Evolutionary conservation across 2,113 vertebrate genomes (phyloP).

Genomic region (Cyprinus carpio): DNA sequence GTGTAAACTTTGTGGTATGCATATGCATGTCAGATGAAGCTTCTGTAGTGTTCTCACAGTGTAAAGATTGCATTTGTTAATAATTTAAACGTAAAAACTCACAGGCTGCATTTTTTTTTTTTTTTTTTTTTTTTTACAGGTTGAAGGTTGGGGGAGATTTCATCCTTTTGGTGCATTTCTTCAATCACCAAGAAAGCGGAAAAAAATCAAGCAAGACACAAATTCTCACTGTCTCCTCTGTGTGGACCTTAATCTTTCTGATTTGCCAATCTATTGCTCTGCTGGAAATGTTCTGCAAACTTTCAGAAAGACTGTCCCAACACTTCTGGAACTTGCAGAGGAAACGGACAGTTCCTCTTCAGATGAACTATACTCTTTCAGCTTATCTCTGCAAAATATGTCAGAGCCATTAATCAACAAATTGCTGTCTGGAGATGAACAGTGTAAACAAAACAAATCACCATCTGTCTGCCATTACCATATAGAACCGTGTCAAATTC

Average conservation of each 20-base stretch:
- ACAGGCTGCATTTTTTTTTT: not conserved
- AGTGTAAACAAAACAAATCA: not conserved
- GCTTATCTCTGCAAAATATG: not conserved
- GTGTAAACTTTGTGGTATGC: not conserved
- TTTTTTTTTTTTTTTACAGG: too few relatives aligned
- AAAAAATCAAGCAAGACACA: constrained; percentile 60
- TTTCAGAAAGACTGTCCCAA: not conserved
- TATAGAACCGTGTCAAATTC: constrained; percentile 30
- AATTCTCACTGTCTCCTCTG: constrained; percentile 63
- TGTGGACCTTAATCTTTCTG: constrained; percentile 56
- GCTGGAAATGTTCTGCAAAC: constrained; percentile 17
- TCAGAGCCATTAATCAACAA: constrained; percentile 15
- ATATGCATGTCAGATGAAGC: not conserved
- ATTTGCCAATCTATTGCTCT: constrained; percentile 25
- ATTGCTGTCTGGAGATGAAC: not conserved
- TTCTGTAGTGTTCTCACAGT: not conserved
- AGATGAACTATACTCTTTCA: constrained; percentile 5
- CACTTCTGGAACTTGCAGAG: constrained; percentile 27
- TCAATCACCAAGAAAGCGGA: constrained; percentile 68
- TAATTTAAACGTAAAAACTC: not conserved
- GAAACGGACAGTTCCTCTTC: not conserved
- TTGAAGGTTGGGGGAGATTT: constrained; percentile 77
- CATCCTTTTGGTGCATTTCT: constrained; percentile 70
- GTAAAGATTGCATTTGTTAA: not conserved
- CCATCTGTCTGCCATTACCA: constrained; percentile 6